Evolutionary conservation across 1,140 invertebrate species (phyloP), one percentile per base, ranked within the genome.

Genomic region (Cherax quadricarinatus): DNA sequence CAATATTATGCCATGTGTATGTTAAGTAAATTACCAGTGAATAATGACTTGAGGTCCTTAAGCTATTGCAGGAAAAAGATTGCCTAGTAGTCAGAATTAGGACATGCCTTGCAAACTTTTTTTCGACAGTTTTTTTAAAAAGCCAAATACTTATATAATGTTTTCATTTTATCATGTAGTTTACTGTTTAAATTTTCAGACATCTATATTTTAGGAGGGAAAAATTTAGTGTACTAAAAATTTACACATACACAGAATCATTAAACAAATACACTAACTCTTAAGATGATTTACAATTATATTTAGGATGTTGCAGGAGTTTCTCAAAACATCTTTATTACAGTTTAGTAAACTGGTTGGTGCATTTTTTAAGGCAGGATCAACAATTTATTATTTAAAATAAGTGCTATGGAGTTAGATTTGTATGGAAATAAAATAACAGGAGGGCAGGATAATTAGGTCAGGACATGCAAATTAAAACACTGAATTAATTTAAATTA

Each of bases 401-500:
- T 41, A 30, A 30, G 70, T 75, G 70, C 70, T 3, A 24, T 30
- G 21, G 18, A 5, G 66, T 21, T n/a, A 70, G 66, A 70, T 70
- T 70, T 70, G 66, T 70, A 70, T 21, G 18, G 66, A 70, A 70
- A 70, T 57, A 57, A 57, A 57, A 41, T 41, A 41, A 57, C 53
- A 57, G 9, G 53, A 57, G 66, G 66, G 14, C 53, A 24, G 30
- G 41, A 60, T n/a, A 62, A 84, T 48, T 51, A 70, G 83, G 83
- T 57, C 49, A 70, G 24, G 24, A 48, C 83, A 85, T 85, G 83
- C 83, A 85, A 66, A 85, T 30, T 12, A 48, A 85, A 41, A 85
- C 83, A 85, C 30, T 85, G 41, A 85, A 18, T 85, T 21, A 85
- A 48, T 30, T 57, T 7, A 41, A 57, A 41, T 16, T 66, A 81